phyloP scores from a whole-genome alignment of 2,888 invertebrate species.

The Parelbella ahira region DNA sequence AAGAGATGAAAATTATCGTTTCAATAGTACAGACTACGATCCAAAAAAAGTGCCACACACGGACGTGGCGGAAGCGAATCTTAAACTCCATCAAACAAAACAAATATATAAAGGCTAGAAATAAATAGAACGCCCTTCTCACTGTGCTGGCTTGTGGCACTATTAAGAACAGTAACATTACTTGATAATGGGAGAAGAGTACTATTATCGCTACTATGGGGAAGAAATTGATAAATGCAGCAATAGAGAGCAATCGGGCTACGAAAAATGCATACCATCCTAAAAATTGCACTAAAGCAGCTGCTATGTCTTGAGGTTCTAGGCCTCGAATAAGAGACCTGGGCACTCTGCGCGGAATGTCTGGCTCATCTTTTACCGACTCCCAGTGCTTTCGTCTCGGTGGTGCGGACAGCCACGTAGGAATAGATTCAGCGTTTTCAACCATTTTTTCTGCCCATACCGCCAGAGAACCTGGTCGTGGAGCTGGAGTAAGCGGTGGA shows the following conservation, averaged over 20 bases:
- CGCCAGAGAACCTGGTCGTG: conserved; percentile 60
- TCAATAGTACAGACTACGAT: conserved; percentile 83
- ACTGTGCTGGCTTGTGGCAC: conserved; percentile 82
- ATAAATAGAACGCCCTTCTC: conserved; percentile 82
- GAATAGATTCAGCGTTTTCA: conserved; percentile 78
- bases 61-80: conserved; percentile 86
- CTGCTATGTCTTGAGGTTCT: conserved; percentile 87
- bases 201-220: conserved; percentile 81
- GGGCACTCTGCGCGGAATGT: conserved; percentile 61
- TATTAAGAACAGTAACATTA: conserved; percentile 83
- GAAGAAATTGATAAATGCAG: conserved; percentile 85
- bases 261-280: conserved; percentile 89
- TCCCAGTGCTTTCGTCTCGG: conserved; percentile 63
- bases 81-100: conserved; percentile 90
- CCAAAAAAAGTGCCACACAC: conserved; percentile 85
- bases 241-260: conserved; percentile 85
- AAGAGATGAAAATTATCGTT: conserved; percentile 84
- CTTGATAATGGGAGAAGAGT: conserved; percentile 82
- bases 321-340: conserved; percentile 82
- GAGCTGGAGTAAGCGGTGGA: conserved; percentile 68
- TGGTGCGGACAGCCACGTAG: conserved; percentile 73
- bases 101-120: conserved; percentile 87
- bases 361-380: conserved; percentile 57
- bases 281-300: conserved; percentile 84
- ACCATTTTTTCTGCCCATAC: conserved; percentile 75